These are phyloP conservation scores for Pristionchus japonicus DNA, from an alignment of 2,888 invertebrate genomes.

Conservation along the genomic window DNA sequence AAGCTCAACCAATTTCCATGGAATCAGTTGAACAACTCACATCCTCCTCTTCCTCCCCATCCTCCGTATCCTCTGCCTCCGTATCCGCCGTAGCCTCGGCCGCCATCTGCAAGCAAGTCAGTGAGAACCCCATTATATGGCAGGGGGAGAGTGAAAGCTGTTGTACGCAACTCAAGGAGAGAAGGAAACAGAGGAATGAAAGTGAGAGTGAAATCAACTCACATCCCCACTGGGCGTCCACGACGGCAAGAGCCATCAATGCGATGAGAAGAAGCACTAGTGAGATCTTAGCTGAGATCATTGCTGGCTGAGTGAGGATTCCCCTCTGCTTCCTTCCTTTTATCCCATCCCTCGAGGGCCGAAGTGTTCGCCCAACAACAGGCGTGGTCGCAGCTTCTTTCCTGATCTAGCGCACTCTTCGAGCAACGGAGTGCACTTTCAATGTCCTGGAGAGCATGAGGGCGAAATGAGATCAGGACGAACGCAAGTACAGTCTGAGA, in stretches of 20 bases:
- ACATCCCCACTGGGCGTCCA: conserved; percentile 20
- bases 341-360: too few species aligned
- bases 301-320: neutral
- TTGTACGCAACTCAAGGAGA: neutral
- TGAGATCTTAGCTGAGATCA: neutral
- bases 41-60: neutral
- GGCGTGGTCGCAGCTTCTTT: neutral
- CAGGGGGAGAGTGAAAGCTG: too few species aligned
- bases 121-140: neutral
- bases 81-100: neutral
- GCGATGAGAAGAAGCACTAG: conserved; percentile 15
- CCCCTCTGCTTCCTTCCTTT: too few species aligned
- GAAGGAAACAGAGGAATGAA: neutral
- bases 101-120: neutral
- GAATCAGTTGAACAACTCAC: neutral
- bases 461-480: neutral
- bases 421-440: neutral
- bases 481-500: neutral
- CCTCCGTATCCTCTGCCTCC: neutral
- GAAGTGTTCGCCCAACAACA: neutral
- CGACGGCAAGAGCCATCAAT: neutral
- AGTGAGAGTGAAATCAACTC: neutral
- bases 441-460: neutral
- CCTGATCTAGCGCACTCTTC: neutral
- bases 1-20: neutral